Percentiles rank a stretch among this genome's conserved stretches.
Evolutionary conservation across 2,888 invertebrate species (phyloP).

Genomic region (Pegoplata infirma): DNA sequence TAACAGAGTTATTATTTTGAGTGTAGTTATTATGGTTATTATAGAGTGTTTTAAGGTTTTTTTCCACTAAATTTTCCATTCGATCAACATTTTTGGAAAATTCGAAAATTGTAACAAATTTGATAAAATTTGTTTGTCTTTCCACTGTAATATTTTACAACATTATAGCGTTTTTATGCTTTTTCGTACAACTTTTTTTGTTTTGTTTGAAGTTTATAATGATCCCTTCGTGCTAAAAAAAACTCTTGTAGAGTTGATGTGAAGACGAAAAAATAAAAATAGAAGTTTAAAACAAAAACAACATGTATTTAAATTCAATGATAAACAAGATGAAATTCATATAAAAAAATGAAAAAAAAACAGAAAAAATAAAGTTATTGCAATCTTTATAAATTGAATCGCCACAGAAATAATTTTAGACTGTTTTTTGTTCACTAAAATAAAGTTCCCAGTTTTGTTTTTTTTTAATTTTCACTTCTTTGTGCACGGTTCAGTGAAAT

Average conservation of each 20-base stretch:
- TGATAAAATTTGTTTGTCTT: too few species aligned
- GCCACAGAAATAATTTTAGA: conserved; percentile 20
- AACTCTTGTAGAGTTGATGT: conserved; percentile 49
- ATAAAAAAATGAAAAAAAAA: conserved; percentile 34
- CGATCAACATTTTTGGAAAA: too few species aligned
- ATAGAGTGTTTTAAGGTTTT: too few species aligned
- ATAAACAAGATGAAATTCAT: conserved; percentile 52
- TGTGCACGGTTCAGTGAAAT: conserved; percentile 50
- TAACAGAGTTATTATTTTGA: too few species aligned
- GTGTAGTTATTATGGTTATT: too few species aligned
- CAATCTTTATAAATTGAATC: conserved; percentile 39
- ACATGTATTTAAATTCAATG: conserved; percentile 58
- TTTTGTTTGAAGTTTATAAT: conserved; percentile 48
- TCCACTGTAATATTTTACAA: too few species aligned
- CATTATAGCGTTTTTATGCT: conserved; percentile 27
- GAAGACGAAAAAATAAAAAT: neutral
- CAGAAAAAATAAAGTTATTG: conserved; percentile 45
- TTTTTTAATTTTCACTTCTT: conserved; percentile 10
- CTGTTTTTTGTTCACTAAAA: conserved; percentile 17
- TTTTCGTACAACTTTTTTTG: conserved; percentile 31
- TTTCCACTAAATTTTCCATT: too few species aligned
- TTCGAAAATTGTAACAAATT: too few species aligned
- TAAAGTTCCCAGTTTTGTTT: conserved; percentile 16
- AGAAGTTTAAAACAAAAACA: neutral
- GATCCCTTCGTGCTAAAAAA: conserved; percentile 61